Conservation (phyloP, 2,888 invertebrate species). For the Euclidia mi region DNA sequence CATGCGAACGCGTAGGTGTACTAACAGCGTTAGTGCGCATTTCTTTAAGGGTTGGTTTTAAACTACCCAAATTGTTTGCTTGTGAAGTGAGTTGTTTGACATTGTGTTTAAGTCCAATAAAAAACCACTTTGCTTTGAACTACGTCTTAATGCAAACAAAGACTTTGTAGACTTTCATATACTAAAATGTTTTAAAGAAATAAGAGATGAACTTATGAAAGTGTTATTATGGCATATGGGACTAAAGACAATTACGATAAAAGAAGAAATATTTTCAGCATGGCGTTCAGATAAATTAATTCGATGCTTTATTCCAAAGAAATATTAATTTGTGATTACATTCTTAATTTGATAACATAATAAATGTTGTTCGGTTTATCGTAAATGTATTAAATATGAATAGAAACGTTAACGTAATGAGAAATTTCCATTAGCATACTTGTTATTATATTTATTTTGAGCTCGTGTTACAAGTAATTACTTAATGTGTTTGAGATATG, state of each 20-base stretch:
- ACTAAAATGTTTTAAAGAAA: background rate
- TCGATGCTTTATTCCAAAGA: slow-evolving; percentile 9
- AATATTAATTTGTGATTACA: background rate
- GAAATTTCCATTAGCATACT: slow-evolving; percentile 50
- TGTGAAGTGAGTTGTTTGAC: too few species aligned
- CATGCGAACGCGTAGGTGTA: too few species aligned
- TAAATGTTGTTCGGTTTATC: slow-evolving; percentile 33
- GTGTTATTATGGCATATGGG: slow-evolving; percentile 14
- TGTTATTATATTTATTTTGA: slow-evolving; percentile 34
- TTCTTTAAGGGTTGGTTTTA: too few species aligned
- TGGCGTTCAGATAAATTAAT: background rate
- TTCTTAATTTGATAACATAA: slow-evolving; percentile 15
- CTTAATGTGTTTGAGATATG: slow-evolving; percentile 29
- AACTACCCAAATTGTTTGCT: too few species aligned
- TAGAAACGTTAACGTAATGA: slow-evolving; percentile 41
- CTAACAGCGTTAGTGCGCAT: too few species aligned
- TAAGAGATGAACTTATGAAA: slow-evolving; percentile 18
- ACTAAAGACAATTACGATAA: slow-evolving; percentile 4
- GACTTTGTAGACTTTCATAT: background rate
- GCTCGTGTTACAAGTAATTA: slow-evolving; percentile 50
- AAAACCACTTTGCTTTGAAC: background rate
- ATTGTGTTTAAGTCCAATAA: background rate
- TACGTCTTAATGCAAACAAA: background rate
- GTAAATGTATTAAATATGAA: slow-evolving; percentile 37
- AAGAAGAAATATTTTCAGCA: background rate